These are phyloP conservation scores for Sebastes cheni DNA, from an alignment of 2,797 vertebrate genomes.

Conservation along the genomic window DNA sequence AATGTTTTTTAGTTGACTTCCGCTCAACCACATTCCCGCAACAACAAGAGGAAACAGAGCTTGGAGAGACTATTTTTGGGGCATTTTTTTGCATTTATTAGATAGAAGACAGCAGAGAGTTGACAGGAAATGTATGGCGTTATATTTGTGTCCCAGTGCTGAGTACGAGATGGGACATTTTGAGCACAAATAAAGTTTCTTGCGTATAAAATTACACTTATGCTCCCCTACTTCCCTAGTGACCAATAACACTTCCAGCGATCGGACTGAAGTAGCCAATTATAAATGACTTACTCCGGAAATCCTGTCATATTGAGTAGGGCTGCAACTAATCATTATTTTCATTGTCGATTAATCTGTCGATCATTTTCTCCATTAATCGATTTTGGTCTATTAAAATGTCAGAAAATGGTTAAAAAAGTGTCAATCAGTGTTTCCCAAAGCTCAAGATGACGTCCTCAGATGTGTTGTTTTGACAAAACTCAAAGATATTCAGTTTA, in stretches of 20 bases:
- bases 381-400: too few relatives aligned
- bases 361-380: too few relatives aligned
- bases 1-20: not conserved
- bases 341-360: too few relatives aligned
- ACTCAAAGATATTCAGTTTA: too few relatives aligned
- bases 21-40: not conserved
- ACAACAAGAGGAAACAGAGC: not conserved
- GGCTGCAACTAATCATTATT: too few relatives aligned
- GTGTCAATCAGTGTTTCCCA: too few relatives aligned
- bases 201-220: too few relatives aligned
- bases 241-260: not conserved
- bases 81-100: not conserved
- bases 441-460: too few relatives aligned
- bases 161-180: not conserved
- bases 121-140: not conserved
- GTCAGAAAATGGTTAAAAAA: too few relatives aligned
- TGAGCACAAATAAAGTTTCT: not conserved
- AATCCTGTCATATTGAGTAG: not conserved
- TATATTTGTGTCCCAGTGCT: not conserved
- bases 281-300: not conserved
- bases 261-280: not conserved
- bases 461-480: too few relatives aligned
- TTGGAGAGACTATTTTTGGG: not conserved
- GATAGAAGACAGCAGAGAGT: not conserved
- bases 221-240: not conserved